These are phyloP conservation scores for Syngnathus floridae DNA, from an alignment of 2,113 vertebrate genomes.

Conservation along the genomic window DNA sequence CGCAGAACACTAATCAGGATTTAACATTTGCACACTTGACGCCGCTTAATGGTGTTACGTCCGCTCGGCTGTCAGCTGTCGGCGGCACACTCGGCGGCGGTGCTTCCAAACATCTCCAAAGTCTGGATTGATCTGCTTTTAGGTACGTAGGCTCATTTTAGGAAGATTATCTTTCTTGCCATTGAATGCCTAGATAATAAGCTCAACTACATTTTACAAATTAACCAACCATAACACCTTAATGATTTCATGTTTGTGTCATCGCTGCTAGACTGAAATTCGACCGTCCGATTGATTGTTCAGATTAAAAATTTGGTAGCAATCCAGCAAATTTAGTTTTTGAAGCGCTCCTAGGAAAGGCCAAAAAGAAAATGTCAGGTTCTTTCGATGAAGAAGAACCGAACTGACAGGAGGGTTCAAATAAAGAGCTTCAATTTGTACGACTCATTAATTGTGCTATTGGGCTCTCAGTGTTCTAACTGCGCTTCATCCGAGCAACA, in stretches of 20 bases:
- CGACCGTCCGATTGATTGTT: too few relatives aligned
- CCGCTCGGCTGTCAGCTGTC: conserved; percentile 1
- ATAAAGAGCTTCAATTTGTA: too few relatives aligned
- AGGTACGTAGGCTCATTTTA: background rate
- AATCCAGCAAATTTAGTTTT: too few relatives aligned
- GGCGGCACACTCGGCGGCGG: background rate
- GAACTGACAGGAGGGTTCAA: too few relatives aligned
- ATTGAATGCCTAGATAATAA: background rate
- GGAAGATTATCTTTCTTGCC: background rate
- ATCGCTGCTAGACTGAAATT: too few relatives aligned
- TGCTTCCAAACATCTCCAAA: background rate
- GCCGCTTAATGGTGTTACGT: conserved; percentile 2
- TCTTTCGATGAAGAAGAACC: too few relatives aligned
- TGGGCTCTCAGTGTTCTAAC: background rate
- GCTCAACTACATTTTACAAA: too few relatives aligned
- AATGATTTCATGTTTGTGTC: too few relatives aligned
- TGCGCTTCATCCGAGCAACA: background rate
- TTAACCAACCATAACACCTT: too few relatives aligned
- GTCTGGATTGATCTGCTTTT: background rate
- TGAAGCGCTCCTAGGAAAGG: too few relatives aligned
- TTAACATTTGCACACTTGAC: conserved; percentile 12
- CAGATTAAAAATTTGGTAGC: too few relatives aligned
- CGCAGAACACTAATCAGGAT: conserved; percentile 5
- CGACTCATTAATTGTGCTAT: background rate
- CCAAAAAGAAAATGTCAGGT: too few relatives aligned